A percentile compares a stretch with the other conserved stretches of the same genome.
Conservation (phyloP, 1,140 invertebrate species). For the Pachypeltis micranthus region DNA sequence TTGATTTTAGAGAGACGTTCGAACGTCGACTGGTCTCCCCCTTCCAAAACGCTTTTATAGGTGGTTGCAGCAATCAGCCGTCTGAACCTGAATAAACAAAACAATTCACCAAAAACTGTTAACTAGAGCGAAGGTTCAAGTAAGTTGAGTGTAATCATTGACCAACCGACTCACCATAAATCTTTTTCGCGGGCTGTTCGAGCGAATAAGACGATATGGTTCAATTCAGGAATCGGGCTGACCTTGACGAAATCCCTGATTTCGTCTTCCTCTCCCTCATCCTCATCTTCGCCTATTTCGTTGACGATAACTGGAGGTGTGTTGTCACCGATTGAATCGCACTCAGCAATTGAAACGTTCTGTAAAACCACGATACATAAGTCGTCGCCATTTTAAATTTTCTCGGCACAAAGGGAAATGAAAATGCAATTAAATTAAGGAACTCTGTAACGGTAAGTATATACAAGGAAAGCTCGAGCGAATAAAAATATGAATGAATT, state of each 20-base stretch:
- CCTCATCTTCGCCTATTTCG: slow-evolving; percentile 26
- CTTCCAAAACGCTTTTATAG: slow-evolving; percentile 12
- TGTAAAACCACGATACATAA: too few species aligned
- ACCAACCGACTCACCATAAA: slow-evolving; percentile 67
- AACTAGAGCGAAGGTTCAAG: background rate
- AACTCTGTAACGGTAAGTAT: too few species aligned
- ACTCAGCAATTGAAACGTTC: background rate
- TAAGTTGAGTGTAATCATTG: too few species aligned
- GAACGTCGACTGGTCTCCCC: slow-evolving; percentile 1
- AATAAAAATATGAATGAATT: too few species aligned
- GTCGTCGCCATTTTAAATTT: background rate
- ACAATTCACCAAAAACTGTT: background rate
- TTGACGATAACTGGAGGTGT: background rate
- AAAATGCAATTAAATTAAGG: too few species aligned
- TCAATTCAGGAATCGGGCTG: slow-evolving; percentile 31
- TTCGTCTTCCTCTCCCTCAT: slow-evolving; percentile 33
- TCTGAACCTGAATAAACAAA: slow-evolving; percentile 32
- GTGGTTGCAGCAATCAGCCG: slow-evolving; percentile 32
- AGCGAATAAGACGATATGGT: slow-evolving; percentile 57
- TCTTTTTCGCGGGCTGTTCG: slow-evolving; percentile 77
- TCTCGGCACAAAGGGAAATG: background rate
- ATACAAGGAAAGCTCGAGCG: too few species aligned
- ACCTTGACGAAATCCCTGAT: slow-evolving; percentile 23
- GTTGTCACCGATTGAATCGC: background rate
- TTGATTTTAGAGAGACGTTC: slow-evolving; percentile 11